phyloP scores from a whole-genome alignment of 2,797 vertebrate species.

The Lithobates sylvaticus region DNA sequence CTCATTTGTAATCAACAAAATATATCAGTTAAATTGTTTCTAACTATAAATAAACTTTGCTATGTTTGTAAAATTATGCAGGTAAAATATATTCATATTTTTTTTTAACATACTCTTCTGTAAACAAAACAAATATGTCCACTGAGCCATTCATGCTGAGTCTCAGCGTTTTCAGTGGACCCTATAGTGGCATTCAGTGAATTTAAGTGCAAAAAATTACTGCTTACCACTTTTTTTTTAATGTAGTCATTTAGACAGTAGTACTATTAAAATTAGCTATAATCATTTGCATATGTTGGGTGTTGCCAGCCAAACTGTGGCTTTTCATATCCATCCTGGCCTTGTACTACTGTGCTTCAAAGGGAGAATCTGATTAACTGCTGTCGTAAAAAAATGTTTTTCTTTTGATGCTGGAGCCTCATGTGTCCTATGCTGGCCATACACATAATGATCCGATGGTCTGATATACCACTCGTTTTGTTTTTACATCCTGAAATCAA shows the following conservation, averaged over 20 bases:
- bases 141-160: neutral
- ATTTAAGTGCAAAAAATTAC: neutral
- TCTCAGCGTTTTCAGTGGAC: neutral
- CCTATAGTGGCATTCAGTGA: neutral
- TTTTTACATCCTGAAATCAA: too few species aligned
- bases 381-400: too few species aligned
- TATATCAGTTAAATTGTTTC: slow-evolving; percentile 5
- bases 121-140: slow-evolving; percentile 5
- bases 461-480: too few species aligned
- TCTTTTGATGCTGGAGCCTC: too few species aligned
- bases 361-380: too few species aligned
- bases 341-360: too few species aligned
- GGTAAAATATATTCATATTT: neutral
- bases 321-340: neutral
- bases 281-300: too few species aligned
- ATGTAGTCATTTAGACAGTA: too few species aligned
- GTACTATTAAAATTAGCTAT: neutral
- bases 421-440: too few species aligned
- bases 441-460: too few species aligned
- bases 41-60: slow-evolving; percentile 1
- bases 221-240: neutral
- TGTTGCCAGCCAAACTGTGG: too few species aligned
- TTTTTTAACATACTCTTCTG: neutral
- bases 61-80: slow-evolving; percentile 18
- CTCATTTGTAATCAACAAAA: neutral